Conservation (phyloP, 30 jellyfish, hydroid and myxozoan genomes). For the Phacellophora camtschatica region DNA sequence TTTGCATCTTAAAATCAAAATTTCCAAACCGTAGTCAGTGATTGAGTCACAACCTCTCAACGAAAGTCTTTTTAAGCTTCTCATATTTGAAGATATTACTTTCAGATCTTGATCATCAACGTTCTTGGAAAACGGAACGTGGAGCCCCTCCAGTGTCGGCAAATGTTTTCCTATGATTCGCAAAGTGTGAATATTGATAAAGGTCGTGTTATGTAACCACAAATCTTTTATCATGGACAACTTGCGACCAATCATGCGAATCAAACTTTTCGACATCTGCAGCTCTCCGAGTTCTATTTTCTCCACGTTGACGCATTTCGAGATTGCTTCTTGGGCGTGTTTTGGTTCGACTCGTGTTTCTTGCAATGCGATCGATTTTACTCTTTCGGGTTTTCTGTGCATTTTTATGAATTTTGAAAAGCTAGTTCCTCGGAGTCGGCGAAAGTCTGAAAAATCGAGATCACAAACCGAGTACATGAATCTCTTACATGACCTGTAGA, state of each 20-base stretch:
- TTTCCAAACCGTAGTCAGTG: not conserved
- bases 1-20: not conserved
- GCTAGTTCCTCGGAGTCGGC: not conserved
- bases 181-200: not conserved
- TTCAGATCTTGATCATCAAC: not conserved
- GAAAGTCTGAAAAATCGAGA: not conserved
- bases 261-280: slow-evolving; percentile 11
- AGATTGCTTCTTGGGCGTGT: not conserved
- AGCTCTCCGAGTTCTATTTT: slow-evolving; percentile 1
- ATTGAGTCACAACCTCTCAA: slow-evolving; percentile 11
- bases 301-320: not conserved
- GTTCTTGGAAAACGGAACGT: not conserved
- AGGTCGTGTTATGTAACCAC: not conserved
- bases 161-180: not conserved
- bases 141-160: not conserved
- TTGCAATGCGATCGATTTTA: not conserved
- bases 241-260: not conserved
- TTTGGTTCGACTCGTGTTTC: not conserved
- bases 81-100: not conserved
- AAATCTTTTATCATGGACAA: not conserved
- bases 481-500: not conserved
- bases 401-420: not conserved
- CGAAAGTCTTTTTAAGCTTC: not conserved
- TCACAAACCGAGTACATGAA: not conserved
- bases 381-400: not conserved